Evolutionary conservation across 2,888 invertebrate genomes (phyloP), one percentile per base, ranked within the genome.

Genomic region (Pammene aurita): DNA sequence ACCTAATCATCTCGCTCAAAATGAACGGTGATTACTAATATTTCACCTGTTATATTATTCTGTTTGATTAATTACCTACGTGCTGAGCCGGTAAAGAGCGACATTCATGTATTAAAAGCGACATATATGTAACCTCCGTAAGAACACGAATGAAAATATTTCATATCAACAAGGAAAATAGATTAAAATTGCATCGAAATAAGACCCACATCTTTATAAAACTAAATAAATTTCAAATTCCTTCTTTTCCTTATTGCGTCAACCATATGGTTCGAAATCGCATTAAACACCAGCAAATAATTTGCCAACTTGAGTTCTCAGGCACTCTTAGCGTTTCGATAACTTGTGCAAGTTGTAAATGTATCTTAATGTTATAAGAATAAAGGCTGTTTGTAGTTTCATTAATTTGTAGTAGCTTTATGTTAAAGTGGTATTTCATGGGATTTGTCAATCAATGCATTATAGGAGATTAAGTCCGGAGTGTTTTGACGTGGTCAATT

Each of bases 391-490:
- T 55, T 62, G 26, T 46, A 13, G 2, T 7, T 0, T 26, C 0
- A n/a, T 1, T 57, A 6, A 16, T 6, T 7, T 44, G 6, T n/a
- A n/a, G 7, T 9, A 41, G 38, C 13, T n/a, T 9, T 18, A 14
- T 52, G 18, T 58, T 5, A 34, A 18, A 13, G 14, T 16, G n/a
- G 14, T 64, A 13, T 10, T 73, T 72, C 78, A 81, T 76, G 76
- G 84, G 87, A 88, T 89, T 89, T 85, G 89, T 88, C 87, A 85
- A 81, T 85, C 82, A 82, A 76, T 77, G 78, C 81, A 80, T 81
- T 80, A 80, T 76, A 76, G 76, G 76, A 79, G 76, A 75, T 75
- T 74, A 76, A 72, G 71, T 74, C 74, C 73, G 78, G 77, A 77
- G 70, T 87, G 87, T 89, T 87, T 84, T 88, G 88, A 89, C 84